Conservation (phyloP, 2,797 vertebrate genomes). For the Dermochelys coriacea region DNA sequence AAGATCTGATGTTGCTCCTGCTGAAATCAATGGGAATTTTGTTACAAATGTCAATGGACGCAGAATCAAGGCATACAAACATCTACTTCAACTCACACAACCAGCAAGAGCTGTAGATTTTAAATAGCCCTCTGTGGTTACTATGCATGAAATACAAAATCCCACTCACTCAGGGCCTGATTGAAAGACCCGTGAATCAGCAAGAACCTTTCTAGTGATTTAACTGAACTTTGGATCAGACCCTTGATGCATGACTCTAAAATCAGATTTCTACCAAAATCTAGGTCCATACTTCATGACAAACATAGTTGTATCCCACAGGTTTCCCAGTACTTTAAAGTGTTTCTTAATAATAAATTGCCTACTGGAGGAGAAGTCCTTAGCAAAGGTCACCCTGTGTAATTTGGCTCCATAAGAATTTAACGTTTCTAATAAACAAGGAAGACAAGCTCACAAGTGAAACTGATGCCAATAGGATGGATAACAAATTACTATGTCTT, state of each 20-base stretch:
- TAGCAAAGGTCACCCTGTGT: neutral
- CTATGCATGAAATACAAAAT: neutral
- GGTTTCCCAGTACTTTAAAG: neutral
- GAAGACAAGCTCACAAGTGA: neutral
- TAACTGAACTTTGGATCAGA: neutral
- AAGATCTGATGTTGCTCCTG: neutral
- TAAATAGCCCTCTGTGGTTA: neutral
- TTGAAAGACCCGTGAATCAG: neutral
- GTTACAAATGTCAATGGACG: neutral
- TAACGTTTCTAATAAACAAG: neutral
- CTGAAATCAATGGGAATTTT: neutral
- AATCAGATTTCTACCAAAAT: neutral
- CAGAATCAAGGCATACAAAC: rapidly evolving
- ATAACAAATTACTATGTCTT: rapidly evolving
- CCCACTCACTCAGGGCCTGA: neutral
- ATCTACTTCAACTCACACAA: neutral
- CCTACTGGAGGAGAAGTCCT: neutral
- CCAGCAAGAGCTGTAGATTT: neutral
- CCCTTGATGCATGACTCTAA: neutral
- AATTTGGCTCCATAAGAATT: neutral
- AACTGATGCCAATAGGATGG: neutral
- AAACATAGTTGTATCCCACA: neutral
- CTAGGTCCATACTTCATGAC: neutral
- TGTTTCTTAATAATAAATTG: neutral
- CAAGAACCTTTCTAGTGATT: neutral